A percentile compares a stretch with the other conserved stretches of the same genome.
Evolutionary conservation across 2,888 invertebrate species (phyloP).

Genomic region (Volucella inanis): DNA sequence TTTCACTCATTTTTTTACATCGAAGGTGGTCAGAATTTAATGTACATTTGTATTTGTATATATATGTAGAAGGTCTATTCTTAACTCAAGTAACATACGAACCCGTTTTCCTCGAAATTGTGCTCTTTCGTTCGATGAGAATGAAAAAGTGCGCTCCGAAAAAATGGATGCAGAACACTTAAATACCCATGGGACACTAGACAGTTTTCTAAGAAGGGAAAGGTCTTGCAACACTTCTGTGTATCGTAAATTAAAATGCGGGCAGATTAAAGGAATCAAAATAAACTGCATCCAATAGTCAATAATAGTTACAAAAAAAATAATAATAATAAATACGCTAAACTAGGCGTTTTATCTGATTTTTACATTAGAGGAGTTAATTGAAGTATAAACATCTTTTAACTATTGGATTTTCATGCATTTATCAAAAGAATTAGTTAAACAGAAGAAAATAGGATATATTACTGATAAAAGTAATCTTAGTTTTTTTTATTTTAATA

Average conservation of each 20-base stretch:
- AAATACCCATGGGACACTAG: constrained; percentile 60
- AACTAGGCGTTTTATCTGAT: no score
- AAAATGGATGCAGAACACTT: constrained; percentile 63
- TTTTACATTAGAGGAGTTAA: no score
- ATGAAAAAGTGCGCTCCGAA: constrained; percentile 49
- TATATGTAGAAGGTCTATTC: constrained; percentile 36
- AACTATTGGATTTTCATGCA: no score
- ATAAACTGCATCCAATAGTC: constrained; percentile 42
- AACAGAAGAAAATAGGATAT: no score
- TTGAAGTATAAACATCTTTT: no score
- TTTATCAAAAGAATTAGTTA: no score
- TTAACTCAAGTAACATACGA: constrained; percentile 57
- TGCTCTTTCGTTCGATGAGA: constrained; percentile 37
- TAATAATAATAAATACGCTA: no score
- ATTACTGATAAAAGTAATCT: no score
- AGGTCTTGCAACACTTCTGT: constrained; percentile 52
- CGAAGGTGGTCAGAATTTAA: constrained; percentile 31
- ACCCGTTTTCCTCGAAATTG: constrained; percentile 60
- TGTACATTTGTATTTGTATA: constrained; percentile 2
- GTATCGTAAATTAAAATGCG: constrained; percentile 69
- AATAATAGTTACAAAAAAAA: no score
- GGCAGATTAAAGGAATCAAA: constrained; percentile 64
- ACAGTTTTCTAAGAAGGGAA: constrained; percentile 54
- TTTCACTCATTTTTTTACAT: constrained; percentile 3
- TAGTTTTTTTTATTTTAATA: no score